Evolutionary conservation across 2,113 vertebrate genomes (phyloP).

Genomic region (Pogona vitticeps): DNA sequence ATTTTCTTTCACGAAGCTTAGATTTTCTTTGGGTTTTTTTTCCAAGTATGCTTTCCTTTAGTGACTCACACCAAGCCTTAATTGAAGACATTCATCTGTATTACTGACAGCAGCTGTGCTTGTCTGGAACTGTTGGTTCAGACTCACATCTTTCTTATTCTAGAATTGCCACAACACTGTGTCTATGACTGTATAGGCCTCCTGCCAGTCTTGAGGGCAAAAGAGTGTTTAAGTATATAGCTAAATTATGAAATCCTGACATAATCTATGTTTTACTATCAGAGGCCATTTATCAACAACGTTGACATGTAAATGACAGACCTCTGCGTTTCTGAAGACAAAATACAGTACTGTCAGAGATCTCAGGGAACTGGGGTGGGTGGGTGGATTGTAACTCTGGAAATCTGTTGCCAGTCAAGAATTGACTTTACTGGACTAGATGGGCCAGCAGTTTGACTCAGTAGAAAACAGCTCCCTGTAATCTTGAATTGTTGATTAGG

Average conservation of each 20-base stretch:
- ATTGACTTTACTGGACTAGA: too few species aligned
- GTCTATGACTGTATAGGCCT: not conserved
- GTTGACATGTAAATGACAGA: not conserved
- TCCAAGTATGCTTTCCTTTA: not conserved
- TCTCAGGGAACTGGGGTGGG: too few species aligned
- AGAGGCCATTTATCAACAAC: not conserved
- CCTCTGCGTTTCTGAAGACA: not conserved
- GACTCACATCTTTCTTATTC: conserved; percentile 9
- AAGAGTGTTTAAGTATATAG: not conserved
- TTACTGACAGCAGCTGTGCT: not conserved
- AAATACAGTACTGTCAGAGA: not conserved
- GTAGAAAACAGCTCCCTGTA: too few species aligned
- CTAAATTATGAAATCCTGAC: not conserved
- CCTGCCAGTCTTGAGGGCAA: not conserved
- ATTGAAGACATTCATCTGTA: conserved; percentile 15
- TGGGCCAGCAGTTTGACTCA: too few species aligned
- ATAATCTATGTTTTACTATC: not conserved
- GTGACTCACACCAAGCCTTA: not conserved
- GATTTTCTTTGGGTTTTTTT: not conserved
- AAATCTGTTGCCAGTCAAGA: too few species aligned
- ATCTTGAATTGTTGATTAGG: not conserved
- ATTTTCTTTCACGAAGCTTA: not conserved
- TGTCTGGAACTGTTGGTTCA: not conserved
- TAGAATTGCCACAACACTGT: not conserved
- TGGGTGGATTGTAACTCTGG: too few species aligned